Base-by-base conservation (phyloP, 2,113 vertebrate genomes). In the Scomber japonicus region DNA sequence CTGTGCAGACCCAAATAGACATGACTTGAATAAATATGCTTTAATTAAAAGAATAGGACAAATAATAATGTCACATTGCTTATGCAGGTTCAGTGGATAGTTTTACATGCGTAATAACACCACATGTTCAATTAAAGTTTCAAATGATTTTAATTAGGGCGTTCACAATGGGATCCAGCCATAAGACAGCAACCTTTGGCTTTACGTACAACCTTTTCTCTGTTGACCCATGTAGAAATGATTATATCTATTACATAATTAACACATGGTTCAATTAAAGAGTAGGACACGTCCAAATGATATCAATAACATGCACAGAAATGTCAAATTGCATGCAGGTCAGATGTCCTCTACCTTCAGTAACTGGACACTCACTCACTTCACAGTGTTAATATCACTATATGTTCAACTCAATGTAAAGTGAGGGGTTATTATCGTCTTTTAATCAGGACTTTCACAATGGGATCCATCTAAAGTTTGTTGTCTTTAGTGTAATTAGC, bases 401-500 rank as follows among this genome's bases (percentile, higher is more conserved):
- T 15, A 63, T 3, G 8, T 65, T 13, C 19, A 69, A 15, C 21
- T 46, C n/a, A 27, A 59, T 53, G 5, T 44, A 15, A 4, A 9
- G 5, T 7, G n/a, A 12, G 1, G 19, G 8, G 4, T 24, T 44
- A 54, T 48, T 16, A 11, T 21, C 50, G 45, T 10, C 46, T 11
- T 12, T 24, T 17, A 11, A 24, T 35, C 15, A 17, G 19, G 13
- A 27, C 0, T 0, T 53, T 30, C 17, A 51, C 13, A 27, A 4
- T 27, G 31, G 17, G 35, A 54, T 27, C 55, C 12, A 57, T 13
- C 12, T 5, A 48, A 14, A 61, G 65, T 54, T 50, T 56, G 65
- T 59, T 62, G 64, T 82, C 19, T 54, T 65, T 53, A 21, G 21
- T 35, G 9, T 44, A 60, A 70, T 72, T 65, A 2, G 11, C 24